A percentile compares a stretch with the other conserved stretches of the same genome.
phyloP scores from a whole-genome alignment of 2,888 invertebrate species.

The Lochmaea crataegi region DNA sequence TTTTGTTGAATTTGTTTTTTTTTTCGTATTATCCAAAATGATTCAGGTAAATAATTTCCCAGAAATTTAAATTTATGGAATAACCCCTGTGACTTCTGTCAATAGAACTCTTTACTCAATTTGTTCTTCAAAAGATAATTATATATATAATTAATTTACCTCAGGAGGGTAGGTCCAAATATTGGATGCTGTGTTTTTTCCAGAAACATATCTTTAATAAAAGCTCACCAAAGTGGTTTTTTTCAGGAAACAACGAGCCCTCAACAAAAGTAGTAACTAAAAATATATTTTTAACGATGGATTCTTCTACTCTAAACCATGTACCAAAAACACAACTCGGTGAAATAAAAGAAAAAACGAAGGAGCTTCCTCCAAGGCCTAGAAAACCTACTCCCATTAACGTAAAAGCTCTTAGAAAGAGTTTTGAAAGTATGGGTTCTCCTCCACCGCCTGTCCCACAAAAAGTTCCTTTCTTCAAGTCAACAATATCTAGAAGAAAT shows the following conservation, averaged over 20 bases:
- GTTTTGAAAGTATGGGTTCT: slow-evolving; percentile 65
- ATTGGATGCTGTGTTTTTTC: too few species aligned
- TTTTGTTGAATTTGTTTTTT: too few species aligned
- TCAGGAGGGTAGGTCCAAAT: too few species aligned
- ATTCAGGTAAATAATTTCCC: too few species aligned
- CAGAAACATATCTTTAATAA: too few species aligned
- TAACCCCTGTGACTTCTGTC: too few species aligned
- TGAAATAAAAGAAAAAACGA: slow-evolving; percentile 19
- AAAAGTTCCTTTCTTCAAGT: slow-evolving; percentile 43
- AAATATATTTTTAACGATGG: slow-evolving; percentile 17
- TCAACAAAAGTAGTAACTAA: slow-evolving; percentile 10
- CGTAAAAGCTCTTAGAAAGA: slow-evolving; percentile 71
- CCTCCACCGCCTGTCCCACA: slow-evolving; percentile 45
- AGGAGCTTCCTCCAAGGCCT: slow-evolving; percentile 29
- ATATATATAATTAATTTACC: too few species aligned
- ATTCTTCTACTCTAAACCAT: slow-evolving; percentile 13
- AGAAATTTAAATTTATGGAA: too few species aligned
- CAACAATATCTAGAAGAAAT: slow-evolving; percentile 43
- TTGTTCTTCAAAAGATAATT: too few species aligned
- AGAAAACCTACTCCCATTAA: slow-evolving; percentile 55
- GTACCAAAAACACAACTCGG: slow-evolving; percentile 23
- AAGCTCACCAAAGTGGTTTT: background rate
- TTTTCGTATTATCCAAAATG: too few species aligned
- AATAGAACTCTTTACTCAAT: too few species aligned
- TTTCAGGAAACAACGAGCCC: slow-evolving; percentile 12